Percentiles rank a stretch among this genome's conserved stretches.
Evolutionary conservation across 2,797 vertebrate genomes (phyloP).

Genomic region (Rhinophrynus dorsalis): DNA sequence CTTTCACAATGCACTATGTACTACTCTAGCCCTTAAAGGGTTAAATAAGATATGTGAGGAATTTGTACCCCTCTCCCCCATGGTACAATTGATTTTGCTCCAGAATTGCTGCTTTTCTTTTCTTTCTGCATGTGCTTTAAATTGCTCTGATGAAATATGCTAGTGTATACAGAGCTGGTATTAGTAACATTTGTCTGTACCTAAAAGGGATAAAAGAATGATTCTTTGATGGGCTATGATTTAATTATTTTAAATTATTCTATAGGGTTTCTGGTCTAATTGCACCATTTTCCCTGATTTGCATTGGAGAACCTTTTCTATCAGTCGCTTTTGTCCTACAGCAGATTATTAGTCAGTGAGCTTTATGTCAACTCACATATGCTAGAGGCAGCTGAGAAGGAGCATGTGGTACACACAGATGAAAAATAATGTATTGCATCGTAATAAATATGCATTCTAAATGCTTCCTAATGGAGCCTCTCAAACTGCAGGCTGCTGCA

Average conservation of each 20-base stretch:
- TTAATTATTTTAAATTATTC: slow-evolving; percentile 29
- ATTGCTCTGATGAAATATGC: slow-evolving; percentile 16
- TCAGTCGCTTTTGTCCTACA: slow-evolving; percentile 12
- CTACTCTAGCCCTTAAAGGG: too few relatives aligned
- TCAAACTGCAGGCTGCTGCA: slow-evolving; percentile 3
- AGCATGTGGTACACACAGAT: slow-evolving; percentile 10
- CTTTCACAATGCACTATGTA: too few relatives aligned
- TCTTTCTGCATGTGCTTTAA: slow-evolving; percentile 14
- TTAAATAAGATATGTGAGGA: too few relatives aligned
- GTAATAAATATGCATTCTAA: slow-evolving; percentile 26
- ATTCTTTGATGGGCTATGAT: slow-evolving; percentile 11
- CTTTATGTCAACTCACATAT: slow-evolving; percentile 22
- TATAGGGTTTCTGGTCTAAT: slow-evolving; percentile 18
- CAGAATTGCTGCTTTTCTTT: too few relatives aligned
- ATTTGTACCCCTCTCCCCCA: too few relatives aligned
- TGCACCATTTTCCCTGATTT: slow-evolving; percentile 23
- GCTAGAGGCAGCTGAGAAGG: slow-evolving; percentile 22
- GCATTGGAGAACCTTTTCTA: slow-evolving; percentile 5
- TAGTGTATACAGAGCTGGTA: slow-evolving; percentile 2
- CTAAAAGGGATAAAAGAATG: slow-evolving; percentile 11
- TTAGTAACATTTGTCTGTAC: slow-evolving; percentile 14
- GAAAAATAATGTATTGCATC: slow-evolving; percentile 7
- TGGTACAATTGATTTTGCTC: too few relatives aligned
- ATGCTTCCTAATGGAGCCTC: not conserved
- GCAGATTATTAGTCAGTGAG: slow-evolving; percentile 24